These are phyloP conservation scores for Petroica traversi DNA, from an alignment of 2,113 vertebrate species.

Conservation along the genomic window DNA sequence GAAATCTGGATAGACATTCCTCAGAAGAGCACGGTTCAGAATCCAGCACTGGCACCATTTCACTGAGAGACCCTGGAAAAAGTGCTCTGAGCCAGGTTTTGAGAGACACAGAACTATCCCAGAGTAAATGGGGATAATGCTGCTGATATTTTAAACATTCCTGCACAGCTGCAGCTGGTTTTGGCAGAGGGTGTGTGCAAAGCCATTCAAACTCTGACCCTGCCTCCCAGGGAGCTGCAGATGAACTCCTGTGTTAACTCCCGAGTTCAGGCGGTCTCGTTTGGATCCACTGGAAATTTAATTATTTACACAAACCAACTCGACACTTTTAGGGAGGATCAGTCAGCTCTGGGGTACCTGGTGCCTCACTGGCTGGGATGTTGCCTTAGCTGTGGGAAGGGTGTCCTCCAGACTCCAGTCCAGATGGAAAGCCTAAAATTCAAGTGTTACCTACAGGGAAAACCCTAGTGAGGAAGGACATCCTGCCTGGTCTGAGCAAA, in stretches of 20 bases:
- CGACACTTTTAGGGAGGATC: not conserved
- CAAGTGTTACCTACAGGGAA: not conserved
- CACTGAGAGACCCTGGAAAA: not conserved
- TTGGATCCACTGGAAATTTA: not conserved
- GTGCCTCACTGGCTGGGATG: not conserved
- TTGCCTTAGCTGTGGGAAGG: not conserved
- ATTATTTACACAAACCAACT: not conserved
- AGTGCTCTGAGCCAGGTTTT: not conserved
- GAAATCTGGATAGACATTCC: not conserved
- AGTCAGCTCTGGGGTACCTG: accelerated
- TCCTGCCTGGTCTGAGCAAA: not conserved
- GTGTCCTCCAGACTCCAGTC: not conserved
- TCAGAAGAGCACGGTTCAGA: not conserved
- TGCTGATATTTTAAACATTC: not conserved
- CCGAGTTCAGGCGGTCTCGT: not conserved
- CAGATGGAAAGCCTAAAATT: not conserved
- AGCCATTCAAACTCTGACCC: not conserved
- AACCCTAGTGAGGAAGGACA: not conserved
- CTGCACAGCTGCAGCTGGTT: not conserved
- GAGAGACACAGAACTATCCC: not conserved
- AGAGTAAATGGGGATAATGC: not conserved
- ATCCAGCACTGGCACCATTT: not conserved
- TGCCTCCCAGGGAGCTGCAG: not conserved
- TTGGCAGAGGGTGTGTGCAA: not conserved
- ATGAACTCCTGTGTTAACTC: not conserved